These are phyloP conservation scores for Cichlasoma orientale DNA, from an alignment of 2,797 vertebrate species.

Conservation along the genomic window DNA sequence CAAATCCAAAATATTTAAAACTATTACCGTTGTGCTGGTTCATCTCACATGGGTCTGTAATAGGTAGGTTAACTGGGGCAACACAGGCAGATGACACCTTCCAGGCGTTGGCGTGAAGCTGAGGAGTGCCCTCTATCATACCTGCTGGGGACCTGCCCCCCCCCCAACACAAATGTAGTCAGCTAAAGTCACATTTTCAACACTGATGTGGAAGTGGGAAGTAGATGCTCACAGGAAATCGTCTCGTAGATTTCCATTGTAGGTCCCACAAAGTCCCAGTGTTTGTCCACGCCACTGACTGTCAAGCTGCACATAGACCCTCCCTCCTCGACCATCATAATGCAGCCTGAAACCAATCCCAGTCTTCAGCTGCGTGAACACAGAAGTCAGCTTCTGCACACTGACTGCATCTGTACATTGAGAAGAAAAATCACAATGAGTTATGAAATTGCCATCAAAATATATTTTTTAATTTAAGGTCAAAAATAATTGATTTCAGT, in stretches of 20 bases:
- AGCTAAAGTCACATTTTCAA: constrained; percentile 3
- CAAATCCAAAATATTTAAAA: background rate
- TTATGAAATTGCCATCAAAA: background rate
- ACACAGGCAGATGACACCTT: constrained; percentile 95
- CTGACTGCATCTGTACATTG: constrained; percentile 83
- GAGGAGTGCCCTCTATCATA: constrained; percentile 98
- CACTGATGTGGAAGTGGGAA: constrained; percentile 25
- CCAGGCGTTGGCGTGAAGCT: constrained; percentile 96
- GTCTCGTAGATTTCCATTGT: constrained; percentile 96
- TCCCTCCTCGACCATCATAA: constrained; percentile 89
- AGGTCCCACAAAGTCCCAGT: constrained; percentile 94
- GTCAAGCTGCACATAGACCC: constrained; percentile 91
- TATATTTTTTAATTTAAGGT: background rate
- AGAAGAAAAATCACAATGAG: background rate
- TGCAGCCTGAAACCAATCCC: constrained; percentile 89
- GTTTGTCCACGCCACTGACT: constrained; percentile 89
- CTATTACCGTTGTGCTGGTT: constrained; percentile 92
- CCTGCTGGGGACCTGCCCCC: constrained; percentile 90
- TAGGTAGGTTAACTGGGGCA: constrained; percentile 90
- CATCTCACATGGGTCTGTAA: constrained; percentile 93
- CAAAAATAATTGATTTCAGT: too few species aligned
- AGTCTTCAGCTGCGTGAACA: constrained; percentile 91
- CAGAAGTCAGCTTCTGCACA: constrained; percentile 89
- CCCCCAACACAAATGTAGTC: constrained; percentile 5
- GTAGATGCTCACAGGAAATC: constrained; percentile 92